Evolutionary conservation across 2,113 vertebrate genomes (phyloP).

Genomic region (Heterocephalus glaber): DNA sequence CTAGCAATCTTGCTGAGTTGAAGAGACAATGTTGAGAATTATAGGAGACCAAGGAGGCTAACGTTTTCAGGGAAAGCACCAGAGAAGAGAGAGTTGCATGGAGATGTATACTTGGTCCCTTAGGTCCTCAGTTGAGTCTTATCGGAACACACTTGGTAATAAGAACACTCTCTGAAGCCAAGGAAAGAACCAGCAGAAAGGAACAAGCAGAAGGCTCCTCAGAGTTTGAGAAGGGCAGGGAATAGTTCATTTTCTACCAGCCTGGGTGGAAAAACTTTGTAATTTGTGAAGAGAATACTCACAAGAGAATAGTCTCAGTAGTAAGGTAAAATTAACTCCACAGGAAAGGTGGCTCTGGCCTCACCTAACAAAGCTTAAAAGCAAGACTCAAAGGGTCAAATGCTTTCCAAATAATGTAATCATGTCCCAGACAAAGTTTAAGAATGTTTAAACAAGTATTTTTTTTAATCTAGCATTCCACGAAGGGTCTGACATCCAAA

Average conservation of each 20-base stretch:
- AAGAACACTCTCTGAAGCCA: neutral
- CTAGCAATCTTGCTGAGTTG: neutral
- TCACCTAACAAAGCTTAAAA: neutral
- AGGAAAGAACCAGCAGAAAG: neutral
- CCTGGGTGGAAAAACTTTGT: neutral
- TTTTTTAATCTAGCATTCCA: neutral
- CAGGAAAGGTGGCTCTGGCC: neutral
- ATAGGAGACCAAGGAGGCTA: neutral
- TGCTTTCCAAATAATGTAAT: neutral
- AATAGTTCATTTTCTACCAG: neutral
- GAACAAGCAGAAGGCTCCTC: neutral
- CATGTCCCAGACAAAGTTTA: neutral
- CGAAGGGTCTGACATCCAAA: neutral
- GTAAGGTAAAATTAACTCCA: neutral
- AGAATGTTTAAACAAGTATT: neutral
- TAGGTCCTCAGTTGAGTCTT: neutral
- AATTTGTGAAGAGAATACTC: neutral
- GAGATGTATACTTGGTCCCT: neutral
- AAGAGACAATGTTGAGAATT: neutral
- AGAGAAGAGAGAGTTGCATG: neutral
- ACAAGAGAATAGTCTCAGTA: neutral
- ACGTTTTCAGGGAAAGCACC: neutral
- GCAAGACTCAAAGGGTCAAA: neutral
- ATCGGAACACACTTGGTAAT: too few relatives aligned
- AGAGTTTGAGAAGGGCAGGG: neutral